A percentile compares a stretch with the other conserved stretches of the same genome.
Evolutionary conservation across 1,140 invertebrate genomes (phyloP).

Genomic region (Eubasilissa regina): DNA sequence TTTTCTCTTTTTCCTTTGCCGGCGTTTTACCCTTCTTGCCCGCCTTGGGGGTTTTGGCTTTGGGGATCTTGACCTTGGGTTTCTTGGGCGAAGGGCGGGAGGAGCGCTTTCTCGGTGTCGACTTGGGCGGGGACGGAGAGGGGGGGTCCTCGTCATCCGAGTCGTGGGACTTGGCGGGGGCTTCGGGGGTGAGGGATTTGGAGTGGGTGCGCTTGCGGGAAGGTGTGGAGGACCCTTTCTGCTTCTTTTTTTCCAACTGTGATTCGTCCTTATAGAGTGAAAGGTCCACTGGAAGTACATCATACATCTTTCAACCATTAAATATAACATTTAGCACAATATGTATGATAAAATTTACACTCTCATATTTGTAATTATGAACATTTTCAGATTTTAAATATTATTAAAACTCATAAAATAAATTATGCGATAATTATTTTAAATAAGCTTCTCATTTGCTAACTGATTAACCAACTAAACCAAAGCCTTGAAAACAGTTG

Average conservation of each 20-base stretch:
- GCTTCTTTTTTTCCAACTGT: constrained; percentile 80
- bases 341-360: no score
- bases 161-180: constrained; percentile 27
- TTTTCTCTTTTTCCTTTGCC: constrained; percentile 61
- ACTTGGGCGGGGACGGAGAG: constrained; percentile 56
- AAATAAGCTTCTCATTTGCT: no score
- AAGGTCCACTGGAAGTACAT: constrained; percentile 79
- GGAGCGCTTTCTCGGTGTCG: constrained; percentile 59
- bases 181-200: constrained; percentile 62
- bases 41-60: constrained; percentile 31
- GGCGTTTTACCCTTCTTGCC: constrained; percentile 61
- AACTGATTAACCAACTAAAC: no score
- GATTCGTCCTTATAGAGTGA: constrained; percentile 86
- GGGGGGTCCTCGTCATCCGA: constrained; percentile 23
- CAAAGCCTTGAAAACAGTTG: no score
- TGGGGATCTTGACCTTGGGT: constrained; percentile 57
- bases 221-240: constrained; percentile 59
- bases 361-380: no score
- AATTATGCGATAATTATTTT: no score
- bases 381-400: no score
- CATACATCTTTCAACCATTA: no score
- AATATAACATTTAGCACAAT: no score
- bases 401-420: no score
- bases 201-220: constrained; percentile 66
- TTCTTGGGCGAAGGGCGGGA: constrained; percentile 63